A percentile compares a stretch with the other conserved stretches of the same genome.
phyloP scores from a whole-genome alignment of 2,888 invertebrate genomes.

The Ennomos erosarius region DNA sequence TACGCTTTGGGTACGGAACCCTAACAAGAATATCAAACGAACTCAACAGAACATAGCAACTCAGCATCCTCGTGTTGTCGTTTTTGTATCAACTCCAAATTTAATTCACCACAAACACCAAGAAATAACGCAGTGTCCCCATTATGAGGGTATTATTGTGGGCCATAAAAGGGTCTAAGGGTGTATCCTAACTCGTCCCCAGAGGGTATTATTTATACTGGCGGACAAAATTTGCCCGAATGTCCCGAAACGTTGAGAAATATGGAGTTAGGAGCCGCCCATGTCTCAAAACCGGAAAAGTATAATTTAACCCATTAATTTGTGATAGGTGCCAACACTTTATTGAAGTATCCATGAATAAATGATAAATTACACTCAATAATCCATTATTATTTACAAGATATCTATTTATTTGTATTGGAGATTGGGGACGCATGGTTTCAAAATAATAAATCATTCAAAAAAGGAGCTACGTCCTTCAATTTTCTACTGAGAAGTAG shows the following conservation, averaged over 20 bases:
- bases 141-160: constrained; percentile 56
- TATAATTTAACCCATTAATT: constrained; percentile 61
- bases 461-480: too few relatives aligned
- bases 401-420: too few relatives aligned
- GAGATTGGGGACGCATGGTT: too few relatives aligned
- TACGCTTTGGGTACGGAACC: too few relatives aligned
- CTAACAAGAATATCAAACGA: too few relatives aligned
- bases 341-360: constrained; percentile 11
- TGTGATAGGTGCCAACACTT: constrained; percentile 46
- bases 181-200: constrained; percentile 61
- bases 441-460: too few relatives aligned
- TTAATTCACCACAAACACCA: constrained; percentile 40
- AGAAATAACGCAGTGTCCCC: constrained; percentile 45
- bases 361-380: too few relatives aligned
- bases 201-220: constrained; percentile 65
- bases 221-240: constrained; percentile 49
- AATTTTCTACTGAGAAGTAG: too few relatives aligned
- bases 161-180: constrained; percentile 68
- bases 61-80: background rate
- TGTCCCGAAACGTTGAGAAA: constrained; percentile 56
- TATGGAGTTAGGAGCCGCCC: constrained; percentile 48
- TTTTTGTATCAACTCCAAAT: constrained; percentile 8
- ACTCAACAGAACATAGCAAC: too few relatives aligned
- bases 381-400: too few relatives aligned
- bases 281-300: constrained; percentile 48